A percentile compares a stretch with the other conserved stretches of the same genome.
Evolutionary conservation across 2,888 invertebrate genomes (phyloP).

Genomic region (Phania funesta): DNA sequence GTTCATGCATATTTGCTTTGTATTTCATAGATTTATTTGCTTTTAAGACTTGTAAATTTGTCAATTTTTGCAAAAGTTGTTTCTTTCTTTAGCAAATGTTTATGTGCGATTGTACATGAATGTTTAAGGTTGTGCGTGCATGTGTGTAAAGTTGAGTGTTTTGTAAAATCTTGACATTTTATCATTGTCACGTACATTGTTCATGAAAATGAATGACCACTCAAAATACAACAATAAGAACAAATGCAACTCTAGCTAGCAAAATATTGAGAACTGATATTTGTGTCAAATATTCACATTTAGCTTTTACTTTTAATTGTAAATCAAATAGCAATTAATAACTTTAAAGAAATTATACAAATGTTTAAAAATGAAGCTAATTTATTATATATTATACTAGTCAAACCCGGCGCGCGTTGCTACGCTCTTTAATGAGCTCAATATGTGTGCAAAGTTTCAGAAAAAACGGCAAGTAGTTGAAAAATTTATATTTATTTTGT

Average conservation of each 20-base stretch:
- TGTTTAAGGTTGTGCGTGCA: background rate
- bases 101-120: conserved; percentile 21
- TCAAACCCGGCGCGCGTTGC: no score
- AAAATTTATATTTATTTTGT: no score
- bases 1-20: conserved; percentile 17
- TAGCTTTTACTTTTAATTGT: no score
- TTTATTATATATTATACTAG: no score
- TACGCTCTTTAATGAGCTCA: no score
- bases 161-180: conserved; percentile 52
- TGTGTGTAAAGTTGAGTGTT: background rate
- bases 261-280: no score
- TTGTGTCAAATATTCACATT: no score
- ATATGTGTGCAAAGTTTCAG: no score
- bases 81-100: conserved; percentile 6
- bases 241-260: background rate
- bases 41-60: conserved; percentile 63
- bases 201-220: conserved; percentile 58
- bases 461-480: no score
- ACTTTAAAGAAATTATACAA: no score
- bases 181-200: conserved; percentile 60
- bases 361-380: no score
- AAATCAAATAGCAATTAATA: no score
- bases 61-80: conserved; percentile 45
- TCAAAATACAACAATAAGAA: conserved; percentile 20
- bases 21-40: conserved; percentile 53